Percentiles rank a stretch among this genome's conserved stretches.
Evolutionary conservation across 2,113 vertebrate genomes (phyloP).

Genomic region (Festucalex cinctus): DNA sequence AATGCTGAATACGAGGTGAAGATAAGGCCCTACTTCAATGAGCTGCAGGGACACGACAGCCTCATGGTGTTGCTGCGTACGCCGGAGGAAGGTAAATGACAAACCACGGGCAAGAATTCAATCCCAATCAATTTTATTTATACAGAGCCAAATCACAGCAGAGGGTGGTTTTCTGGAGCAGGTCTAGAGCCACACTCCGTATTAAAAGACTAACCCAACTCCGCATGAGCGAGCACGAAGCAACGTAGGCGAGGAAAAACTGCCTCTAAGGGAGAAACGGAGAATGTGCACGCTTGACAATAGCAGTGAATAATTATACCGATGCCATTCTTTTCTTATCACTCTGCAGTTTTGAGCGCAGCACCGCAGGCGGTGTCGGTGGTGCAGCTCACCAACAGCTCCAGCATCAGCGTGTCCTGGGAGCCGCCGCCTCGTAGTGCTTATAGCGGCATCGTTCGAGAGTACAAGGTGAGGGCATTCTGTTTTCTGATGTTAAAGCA

Average conservation of each 20-base stretch:
- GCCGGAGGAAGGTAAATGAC: conserved; percentile 82
- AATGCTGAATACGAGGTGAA: conserved; percentile 87
- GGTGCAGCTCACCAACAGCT: conserved; percentile 82
- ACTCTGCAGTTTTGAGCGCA: conserved; percentile 76
- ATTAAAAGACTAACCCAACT: too few relatives aligned
- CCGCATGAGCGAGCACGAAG: too few relatives aligned
- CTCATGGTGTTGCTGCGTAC: conserved; percentile 72
- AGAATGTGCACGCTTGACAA: background rate
- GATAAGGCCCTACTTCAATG: conserved; percentile 84
- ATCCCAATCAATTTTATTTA: too few relatives aligned
- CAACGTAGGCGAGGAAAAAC: background rate
- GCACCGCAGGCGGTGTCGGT: conserved; percentile 83
- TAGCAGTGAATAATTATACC: background rate
- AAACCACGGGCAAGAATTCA: background rate
- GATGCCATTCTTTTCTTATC: background rate
- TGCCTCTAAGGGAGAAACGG: background rate
- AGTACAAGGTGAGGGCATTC: conserved; percentile 80
- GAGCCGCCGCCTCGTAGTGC: conserved; percentile 79
- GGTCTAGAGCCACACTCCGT: background rate
- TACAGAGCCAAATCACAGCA: background rate
- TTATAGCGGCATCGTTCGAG: conserved; percentile 82
- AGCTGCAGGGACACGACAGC: conserved; percentile 86
- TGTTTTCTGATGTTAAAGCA: background rate
- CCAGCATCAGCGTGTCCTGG: conserved; percentile 89
- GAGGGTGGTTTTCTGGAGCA: background rate